Base-by-base conservation (phyloP, 2,888 invertebrate species). In the Petrolisthes cinctipes region DNA sequence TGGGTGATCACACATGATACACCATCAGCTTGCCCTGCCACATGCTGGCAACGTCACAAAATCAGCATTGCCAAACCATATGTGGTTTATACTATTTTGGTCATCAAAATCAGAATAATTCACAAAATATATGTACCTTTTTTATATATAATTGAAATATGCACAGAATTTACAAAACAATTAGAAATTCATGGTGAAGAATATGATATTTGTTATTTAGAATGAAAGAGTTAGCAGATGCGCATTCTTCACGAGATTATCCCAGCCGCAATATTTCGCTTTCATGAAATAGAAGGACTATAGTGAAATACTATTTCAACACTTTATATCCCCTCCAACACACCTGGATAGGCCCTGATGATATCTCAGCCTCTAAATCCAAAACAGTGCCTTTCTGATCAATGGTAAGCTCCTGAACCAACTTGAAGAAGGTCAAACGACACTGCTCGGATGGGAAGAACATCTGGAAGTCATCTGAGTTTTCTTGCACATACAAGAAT, bases 381-480 rank as follows among this genome's bases (percentile, higher is more conserved):
- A 96, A 95, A 92, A 96, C 94, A 93, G 95, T 95, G 89, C 95
- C 95, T 92, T 96, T 97, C 92, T 97, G 97, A 92, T 97, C 97
- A 1, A 96, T 96, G 0, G 98, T 97, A 93, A 99, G 95, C 92
- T 97, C 96, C 51, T 97, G 94, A 85, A 99, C 95, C 78, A 97
- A 94, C 91, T 97, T 96, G 93, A 97, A 97, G 92, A 98, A 96
- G 89, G 96, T 94, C 92, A 97, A 95, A 89, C 97, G 95, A 92
- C 97, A 97, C 78, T 95, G 94, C 91, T 96, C 95, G 1, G 99
- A 98, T 0, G 99, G 98, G 92, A 99, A 96, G 93, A 96, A 98
- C 93, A 99, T 97, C 95, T 99, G 99, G 94, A 99, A 99, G 93
- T 99, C 99, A 92, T 99, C 98, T 0, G 98, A 98, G 93, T 99